Evolutionary conservation across 2,888 invertebrate genomes (phyloP), one percentile per base, ranked within the genome.

Genomic region (Elegia similella): DNA sequence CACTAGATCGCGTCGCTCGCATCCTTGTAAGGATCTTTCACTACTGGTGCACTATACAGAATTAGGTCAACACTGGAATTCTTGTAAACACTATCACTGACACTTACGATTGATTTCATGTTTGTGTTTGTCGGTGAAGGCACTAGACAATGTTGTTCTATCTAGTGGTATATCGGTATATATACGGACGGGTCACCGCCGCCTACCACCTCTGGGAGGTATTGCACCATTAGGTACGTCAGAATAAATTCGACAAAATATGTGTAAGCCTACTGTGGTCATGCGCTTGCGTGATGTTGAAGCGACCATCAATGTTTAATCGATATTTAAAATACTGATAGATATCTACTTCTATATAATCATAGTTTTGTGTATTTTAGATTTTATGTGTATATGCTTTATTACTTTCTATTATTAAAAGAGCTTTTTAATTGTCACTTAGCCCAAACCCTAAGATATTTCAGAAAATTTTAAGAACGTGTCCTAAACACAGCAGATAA

Each of bases 101-200:
- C 86, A 90, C 90, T 90, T 88, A 91, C 90, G 73, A 90, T 83
- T 78, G 76, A 75, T 82, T 86, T 88, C 90, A 91, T 90, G 79
- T 80, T 89, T 85, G 73, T 84, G 75, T 80, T 75, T 80, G 80
- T 80, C 76, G 84, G 77, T 77, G 84, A 79, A 82, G 78, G 82
- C 77, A 84, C 83, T 84, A 87, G 85, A 86, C 86, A 88, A 88
- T 88, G 85, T 84, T 84, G 77, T 75, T 85, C 84, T 85, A 83
- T 82, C 72, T n/a, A 76, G 69, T 75, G 80, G 58, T 77, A 77
- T 82, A 84, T 86, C 86, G 82, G 88, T 88, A 82, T 90, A 84
- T 89, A 87, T 84, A 84, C 79, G 72, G 71, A 68, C 75, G 78
- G 78, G 78, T 80, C 81, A 78, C 66, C 75, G 62, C 76, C 73